Conservation (phyloP, 2,888 invertebrate species). For the Dryomyza anilis region DNA sequence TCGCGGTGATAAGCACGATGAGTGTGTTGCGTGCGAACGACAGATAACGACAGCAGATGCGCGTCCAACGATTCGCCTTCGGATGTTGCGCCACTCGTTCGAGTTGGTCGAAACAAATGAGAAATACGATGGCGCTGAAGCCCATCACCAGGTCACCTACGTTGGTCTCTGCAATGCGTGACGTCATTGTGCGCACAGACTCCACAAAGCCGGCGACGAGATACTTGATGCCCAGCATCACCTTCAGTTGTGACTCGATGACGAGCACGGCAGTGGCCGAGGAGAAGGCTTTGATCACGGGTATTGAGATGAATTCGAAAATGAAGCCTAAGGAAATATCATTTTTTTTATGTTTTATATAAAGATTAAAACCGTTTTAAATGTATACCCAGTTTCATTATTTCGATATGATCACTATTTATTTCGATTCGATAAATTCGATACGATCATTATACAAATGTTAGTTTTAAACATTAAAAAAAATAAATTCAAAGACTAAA, state of each 20-base stretch:
- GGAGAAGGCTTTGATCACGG: conserved; percentile 86
- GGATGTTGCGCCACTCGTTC: conserved; percentile 63
- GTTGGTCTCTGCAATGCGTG: conserved; percentile 65
- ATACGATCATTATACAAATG: too few species aligned
- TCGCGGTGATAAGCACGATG: conserved; percentile 70
- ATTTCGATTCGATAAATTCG: too few species aligned
- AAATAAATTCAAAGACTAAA: too few species aligned
- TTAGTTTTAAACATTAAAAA: too few species aligned
- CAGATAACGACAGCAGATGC: conserved; percentile 70
- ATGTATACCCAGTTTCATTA: too few species aligned
- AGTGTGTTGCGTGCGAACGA: conserved; percentile 81
- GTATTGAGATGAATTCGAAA: conserved; percentile 83
- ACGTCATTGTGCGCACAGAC: conserved; percentile 65
- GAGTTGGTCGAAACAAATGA: conserved; percentile 73
- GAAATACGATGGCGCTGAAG: conserved; percentile 68
- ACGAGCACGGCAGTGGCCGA: conserved; percentile 84
- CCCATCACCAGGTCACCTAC: conserved; percentile 72
- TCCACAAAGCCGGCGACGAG: conserved; percentile 71
- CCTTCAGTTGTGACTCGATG: conserved; percentile 76
- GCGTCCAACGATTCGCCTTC: conserved; percentile 56
- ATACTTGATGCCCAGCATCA: conserved; percentile 74
- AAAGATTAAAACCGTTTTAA: too few species aligned
- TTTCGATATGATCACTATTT: too few species aligned
- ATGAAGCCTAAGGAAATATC: conserved; percentile 86
- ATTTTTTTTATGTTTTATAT: too few species aligned